A percentile compares a stretch with the other conserved stretches of the same genome.
phyloP scores from a whole-genome alignment of 1,140 invertebrate genomes.

The Trachymyrmex septentrionalis region DNA sequence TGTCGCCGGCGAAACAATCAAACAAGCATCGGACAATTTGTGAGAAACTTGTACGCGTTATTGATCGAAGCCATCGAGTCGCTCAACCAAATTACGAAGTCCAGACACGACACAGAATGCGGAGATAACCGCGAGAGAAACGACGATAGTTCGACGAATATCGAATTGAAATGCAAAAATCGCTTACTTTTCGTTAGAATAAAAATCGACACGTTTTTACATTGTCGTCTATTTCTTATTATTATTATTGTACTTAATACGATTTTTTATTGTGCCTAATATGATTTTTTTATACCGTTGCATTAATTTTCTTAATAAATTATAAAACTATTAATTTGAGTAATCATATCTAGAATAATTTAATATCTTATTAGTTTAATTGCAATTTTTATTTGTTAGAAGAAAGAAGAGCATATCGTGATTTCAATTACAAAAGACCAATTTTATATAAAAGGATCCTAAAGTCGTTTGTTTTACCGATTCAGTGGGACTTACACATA shows the following conservation, averaged over 20 bases:
- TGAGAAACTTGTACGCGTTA: conserved; percentile 51
- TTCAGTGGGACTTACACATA: too few relatives aligned
- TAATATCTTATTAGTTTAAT: background rate
- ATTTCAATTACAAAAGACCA: background rate
- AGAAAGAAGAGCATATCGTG: too few relatives aligned
- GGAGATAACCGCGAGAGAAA: conserved; percentile 49
- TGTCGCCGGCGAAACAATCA: conserved; percentile 34
- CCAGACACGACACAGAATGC: conserved; percentile 52
- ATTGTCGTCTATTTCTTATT: background rate
- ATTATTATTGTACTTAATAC: background rate
- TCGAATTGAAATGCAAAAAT: conserved; percentile 45
- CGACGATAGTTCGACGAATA: conserved; percentile 23
- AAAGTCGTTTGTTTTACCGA: too few relatives aligned
- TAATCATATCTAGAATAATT: background rate
- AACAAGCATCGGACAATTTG: conserved; percentile 45
- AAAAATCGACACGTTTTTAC: background rate
- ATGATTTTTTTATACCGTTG: background rate
- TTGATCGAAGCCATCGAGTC: conserved; percentile 59
- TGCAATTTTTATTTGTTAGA: background rate
- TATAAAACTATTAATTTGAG: conserved; percentile 1
- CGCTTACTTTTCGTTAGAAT: conserved; percentile 40
- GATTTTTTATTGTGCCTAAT: background rate
- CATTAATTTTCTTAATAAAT: background rate
- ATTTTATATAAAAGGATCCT: too few relatives aligned
- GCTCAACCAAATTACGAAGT: conserved; percentile 70